Conservation (phyloP, 2,797 vertebrate genomes). For the Alca torda region DNA sequence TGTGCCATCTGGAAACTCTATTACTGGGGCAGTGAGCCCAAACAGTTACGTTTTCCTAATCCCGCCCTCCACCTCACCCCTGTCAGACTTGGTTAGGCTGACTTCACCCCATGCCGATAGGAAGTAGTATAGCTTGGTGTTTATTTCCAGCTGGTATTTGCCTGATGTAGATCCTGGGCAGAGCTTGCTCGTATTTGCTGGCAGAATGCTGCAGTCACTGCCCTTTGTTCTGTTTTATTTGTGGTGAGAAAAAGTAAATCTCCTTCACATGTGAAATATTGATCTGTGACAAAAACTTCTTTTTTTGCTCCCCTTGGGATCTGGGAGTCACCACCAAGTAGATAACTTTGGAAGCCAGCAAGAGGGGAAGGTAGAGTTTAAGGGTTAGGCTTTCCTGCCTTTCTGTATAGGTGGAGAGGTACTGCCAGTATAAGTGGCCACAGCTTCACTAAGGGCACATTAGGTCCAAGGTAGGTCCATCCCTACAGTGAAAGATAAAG, state of each 20-base stretch:
- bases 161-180: not conserved
- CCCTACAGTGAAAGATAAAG: not conserved
- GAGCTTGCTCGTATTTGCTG: not conserved
- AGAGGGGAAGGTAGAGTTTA: not conserved
- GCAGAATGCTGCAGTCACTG: not conserved
- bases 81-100: not conserved
- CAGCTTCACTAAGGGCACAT: not conserved
- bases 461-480: not conserved
- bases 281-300: not conserved
- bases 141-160: not conserved
- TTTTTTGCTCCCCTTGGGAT: rapidly evolving
- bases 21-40: not conserved
- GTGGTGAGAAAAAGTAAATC: not conserved
- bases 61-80: not conserved
- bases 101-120: not conserved
- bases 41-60: not conserved
- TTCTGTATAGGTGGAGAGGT: not conserved
- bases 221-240: not conserved
- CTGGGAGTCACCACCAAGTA: rapidly evolving
- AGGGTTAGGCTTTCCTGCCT: not conserved
- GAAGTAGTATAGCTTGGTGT: not conserved
- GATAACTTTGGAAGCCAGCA: not conserved
- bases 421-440: not conserved
- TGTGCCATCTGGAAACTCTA: not conserved
- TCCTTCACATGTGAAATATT: not conserved